Conservation (phyloP, 2,113 vertebrate species). For the Pyxicephalus adspersus region DNA sequence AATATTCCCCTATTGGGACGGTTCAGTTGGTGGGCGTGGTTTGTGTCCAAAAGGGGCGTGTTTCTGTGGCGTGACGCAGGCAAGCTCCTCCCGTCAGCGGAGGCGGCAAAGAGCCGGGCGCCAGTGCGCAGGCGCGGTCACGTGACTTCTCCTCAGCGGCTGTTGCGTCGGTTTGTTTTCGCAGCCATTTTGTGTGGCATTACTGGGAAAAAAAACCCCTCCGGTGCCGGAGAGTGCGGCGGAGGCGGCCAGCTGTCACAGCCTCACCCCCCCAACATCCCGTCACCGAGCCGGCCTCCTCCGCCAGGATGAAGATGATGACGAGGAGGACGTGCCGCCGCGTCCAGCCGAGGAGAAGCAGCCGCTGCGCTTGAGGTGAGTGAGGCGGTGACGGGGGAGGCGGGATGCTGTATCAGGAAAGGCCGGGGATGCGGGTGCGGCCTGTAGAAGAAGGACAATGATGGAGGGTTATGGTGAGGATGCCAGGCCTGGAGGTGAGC, state of each 20-base stretch:
- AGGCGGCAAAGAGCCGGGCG: constrained; percentile 5
- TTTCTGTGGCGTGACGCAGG: neutral
- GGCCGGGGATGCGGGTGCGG: constrained; percentile 26
- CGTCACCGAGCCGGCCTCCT: neutral
- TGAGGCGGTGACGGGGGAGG: neutral
- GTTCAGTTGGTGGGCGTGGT: neutral
- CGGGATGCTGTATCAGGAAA: neutral
- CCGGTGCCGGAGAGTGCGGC: constrained; percentile 27
- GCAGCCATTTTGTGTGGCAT: constrained; percentile 58
- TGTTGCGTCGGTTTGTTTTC: constrained; percentile 57
- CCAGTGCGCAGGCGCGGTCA: constrained; percentile 46
- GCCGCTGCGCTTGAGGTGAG: constrained; percentile 33
- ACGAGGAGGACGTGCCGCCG: neutral
- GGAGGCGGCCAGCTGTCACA: constrained; percentile 19
- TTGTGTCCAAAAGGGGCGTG: neutral
- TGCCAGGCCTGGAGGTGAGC: no score
- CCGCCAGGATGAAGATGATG: neutral
- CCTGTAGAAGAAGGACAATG: neutral
- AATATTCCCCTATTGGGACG: no score
- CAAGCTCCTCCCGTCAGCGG: constrained; percentile 15
- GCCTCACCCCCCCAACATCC: constrained; percentile 2
- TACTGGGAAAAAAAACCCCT: constrained; percentile 50
- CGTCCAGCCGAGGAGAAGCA: neutral
- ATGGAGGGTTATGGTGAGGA: no score
- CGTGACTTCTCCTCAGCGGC: constrained; percentile 50